Evolutionary conservation across 2,888 invertebrate species (phyloP).

Genomic region (Ophion ventricosus): DNA sequence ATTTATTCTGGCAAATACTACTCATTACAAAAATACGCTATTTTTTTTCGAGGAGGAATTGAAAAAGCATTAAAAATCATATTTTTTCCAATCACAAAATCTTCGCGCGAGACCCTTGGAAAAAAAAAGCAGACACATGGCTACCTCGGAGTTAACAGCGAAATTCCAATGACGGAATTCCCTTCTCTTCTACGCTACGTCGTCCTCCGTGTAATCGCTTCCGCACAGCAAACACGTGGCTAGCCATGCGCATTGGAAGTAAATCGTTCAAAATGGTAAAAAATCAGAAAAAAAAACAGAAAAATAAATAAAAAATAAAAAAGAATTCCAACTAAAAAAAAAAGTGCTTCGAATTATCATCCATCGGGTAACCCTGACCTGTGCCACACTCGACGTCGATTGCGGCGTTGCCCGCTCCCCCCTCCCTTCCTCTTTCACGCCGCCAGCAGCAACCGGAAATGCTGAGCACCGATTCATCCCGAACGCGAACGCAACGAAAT

Average conservation of each 20-base stretch:
- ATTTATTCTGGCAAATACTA: no score
- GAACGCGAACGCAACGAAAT: no score
- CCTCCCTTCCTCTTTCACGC: not conserved
- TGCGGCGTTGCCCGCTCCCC: constrained; percentile 3
- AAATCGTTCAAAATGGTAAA: not conserved
- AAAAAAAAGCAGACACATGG: no score
- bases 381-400: constrained; percentile 28
- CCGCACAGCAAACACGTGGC: not conserved
- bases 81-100: no score
- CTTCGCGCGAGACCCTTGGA: no score
- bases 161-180: no score
- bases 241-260: not conserved
- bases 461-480: not conserved
- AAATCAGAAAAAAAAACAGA: not conserved
- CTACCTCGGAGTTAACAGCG: not conserved
- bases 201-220: not conserved
- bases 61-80: no score
- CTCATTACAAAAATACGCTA: no score
- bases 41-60: no score
- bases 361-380: constrained; percentile 61
- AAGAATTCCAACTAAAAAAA: not conserved
- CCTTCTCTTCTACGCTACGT: not conserved
- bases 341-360: constrained; percentile 25
- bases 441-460: constrained; percentile 3
- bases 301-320: not conserved